Percentiles rank a stretch among this genome's conserved stretches.
These are phyloP conservation scores for Blomia tropicalis DNA, from an alignment of 2,888 invertebrate species.

Conservation along the genomic window DNA sequence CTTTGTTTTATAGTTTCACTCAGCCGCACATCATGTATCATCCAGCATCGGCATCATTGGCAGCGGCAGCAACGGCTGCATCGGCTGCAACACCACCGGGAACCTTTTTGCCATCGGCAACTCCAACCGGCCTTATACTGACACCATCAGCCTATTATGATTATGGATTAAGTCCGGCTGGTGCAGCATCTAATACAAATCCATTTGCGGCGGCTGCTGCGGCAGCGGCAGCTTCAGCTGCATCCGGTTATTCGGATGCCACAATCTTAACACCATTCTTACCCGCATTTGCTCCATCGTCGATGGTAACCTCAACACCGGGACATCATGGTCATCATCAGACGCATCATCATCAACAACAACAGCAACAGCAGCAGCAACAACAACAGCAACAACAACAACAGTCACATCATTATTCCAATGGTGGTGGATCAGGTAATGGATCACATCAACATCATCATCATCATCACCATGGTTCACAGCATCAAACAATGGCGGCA, in stretches of 20 bases:
- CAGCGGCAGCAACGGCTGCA: neutral
- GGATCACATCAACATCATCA: conserved; percentile 2
- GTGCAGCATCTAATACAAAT: conserved; percentile 16
- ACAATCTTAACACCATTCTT: conserved; percentile 4
- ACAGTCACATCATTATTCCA: neutral
- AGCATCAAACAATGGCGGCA: conserved; percentile 11
- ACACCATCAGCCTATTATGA: conserved; percentile 11
- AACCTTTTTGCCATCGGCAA: conserved; percentile 12
- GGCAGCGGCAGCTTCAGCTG: neutral
- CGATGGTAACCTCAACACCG: neutral
- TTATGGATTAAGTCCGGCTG: conserved; percentile 24
- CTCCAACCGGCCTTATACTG: conserved; percentile 2
- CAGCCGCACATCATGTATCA: conserved; percentile 14
- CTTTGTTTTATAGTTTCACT: neutral
- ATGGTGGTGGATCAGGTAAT: neutral
- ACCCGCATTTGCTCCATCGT: neutral
- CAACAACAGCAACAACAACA: neutral
- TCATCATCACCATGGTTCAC: neutral
- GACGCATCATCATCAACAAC: conserved; percentile 5
- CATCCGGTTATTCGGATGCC: neutral
- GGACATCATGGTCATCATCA: conserved; percentile 13
- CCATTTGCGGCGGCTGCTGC: conserved; percentile 1
- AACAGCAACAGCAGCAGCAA: neutral
- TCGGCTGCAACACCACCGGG: neutral
- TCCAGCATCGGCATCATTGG: neutral